phyloP scores from a whole-genome alignment of 2,888 invertebrate genomes.

The Drosophila stalkeri region DNA sequence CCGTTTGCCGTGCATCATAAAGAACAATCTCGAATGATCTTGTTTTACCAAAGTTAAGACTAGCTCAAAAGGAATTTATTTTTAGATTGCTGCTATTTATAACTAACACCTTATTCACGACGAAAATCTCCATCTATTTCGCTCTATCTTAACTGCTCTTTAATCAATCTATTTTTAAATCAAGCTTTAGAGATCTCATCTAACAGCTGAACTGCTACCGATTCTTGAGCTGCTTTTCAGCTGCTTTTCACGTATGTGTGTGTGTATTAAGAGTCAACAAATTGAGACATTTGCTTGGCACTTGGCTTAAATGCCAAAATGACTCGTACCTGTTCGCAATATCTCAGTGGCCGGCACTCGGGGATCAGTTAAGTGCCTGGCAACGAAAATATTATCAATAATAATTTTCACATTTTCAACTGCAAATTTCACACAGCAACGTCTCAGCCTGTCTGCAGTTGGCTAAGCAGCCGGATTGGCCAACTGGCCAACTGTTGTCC shows the following conservation, averaged over 20 bases:
- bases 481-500: conserved; percentile 33
- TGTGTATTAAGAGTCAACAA: conserved; percentile 38
- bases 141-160: background rate
- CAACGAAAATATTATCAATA: conserved; percentile 75
- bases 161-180: conserved; percentile 3
- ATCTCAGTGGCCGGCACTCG: conserved; percentile 25
- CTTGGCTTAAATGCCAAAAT: conserved; percentile 39
- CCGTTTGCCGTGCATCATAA: background rate
- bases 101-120: background rate
- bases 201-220: conserved; percentile 23
- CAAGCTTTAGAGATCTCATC: background rate
- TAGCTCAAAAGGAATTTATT: background rate
- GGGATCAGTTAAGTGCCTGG: conserved; percentile 58
- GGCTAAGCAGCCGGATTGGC: conserved; percentile 62
- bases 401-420: conserved; percentile 70
- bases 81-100: background rate
- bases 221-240: background rate
- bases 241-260: conserved; percentile 14
- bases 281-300: conserved; percentile 59
- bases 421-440: conserved; percentile 52
- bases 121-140: background rate
- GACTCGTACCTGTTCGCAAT: conserved; percentile 23
- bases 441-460: conserved; percentile 41
- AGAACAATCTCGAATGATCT: background rate
- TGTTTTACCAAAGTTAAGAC: background rate